phyloP scores from a whole-genome alignment of 2,113 vertebrate genomes.

The Ammodytes marinus region DNA sequence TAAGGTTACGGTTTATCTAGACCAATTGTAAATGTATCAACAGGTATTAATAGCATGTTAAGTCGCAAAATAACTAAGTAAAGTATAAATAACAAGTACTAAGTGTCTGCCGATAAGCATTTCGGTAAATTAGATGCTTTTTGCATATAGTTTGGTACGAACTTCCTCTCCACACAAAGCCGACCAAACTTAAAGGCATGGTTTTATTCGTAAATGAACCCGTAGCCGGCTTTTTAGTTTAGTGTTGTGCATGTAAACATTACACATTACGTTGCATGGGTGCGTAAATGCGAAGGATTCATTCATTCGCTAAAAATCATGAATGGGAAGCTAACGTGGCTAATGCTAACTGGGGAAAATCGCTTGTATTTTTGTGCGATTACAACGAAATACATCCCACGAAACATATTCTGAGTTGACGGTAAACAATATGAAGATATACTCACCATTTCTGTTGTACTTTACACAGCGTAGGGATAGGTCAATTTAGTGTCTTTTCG shows the following conservation, averaged over 20 bases:
- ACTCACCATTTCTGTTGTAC: slow-evolving; percentile 76
- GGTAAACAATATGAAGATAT: accelerated
- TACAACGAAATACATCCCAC: accelerated
- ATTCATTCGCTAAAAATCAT: slow-evolving; percentile 26
- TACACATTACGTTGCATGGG: accelerated
- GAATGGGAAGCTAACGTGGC: slow-evolving; percentile 59
- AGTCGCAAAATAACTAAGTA: background rate
- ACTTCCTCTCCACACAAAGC: background rate
- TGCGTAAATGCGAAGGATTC: background rate
- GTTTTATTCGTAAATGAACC: accelerated
- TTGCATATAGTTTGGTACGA: background rate
- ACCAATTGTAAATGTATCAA: too few relatives aligned
- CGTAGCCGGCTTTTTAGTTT: accelerated
- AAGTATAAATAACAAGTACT: too few relatives aligned
- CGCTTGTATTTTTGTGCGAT: background rate
- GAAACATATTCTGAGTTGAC: accelerated
- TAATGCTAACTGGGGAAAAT: slow-evolving; percentile 52
- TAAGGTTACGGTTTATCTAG: too few relatives aligned
- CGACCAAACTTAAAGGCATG: background rate
- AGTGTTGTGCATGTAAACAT: too few relatives aligned
- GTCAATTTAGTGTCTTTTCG: slow-evolving; percentile 13
- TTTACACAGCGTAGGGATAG: accelerated
- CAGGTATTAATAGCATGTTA: too few relatives aligned
- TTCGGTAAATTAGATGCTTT: background rate
- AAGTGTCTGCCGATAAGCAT: background rate